Percentiles rank a stretch among this genome's conserved stretches.
Conservation (phyloP, 1,140 invertebrate species). For the Halotydeus destructor region DNA sequence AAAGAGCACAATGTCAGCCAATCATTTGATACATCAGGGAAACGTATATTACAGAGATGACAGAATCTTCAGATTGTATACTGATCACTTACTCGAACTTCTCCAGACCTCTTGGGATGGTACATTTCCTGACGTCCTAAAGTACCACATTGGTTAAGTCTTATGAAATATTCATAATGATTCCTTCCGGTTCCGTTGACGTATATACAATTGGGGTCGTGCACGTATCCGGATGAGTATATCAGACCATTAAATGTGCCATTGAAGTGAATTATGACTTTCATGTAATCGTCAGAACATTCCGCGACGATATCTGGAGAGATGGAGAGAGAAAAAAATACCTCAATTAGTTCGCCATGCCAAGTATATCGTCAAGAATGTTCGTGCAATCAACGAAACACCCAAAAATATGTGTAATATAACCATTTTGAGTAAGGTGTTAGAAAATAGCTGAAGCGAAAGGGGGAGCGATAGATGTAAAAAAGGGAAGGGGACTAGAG, state of each 20-base stretch:
- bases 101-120: conserved; percentile 13
- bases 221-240: conserved; percentile 78
- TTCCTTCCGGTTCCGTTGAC: conserved; percentile 74
- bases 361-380: neutral
- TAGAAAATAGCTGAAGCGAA: too few relatives aligned
- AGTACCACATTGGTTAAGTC: conserved; percentile 65
- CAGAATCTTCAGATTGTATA: neutral
- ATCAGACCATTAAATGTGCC: conserved; percentile 67
- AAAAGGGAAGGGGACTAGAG: too few relatives aligned
- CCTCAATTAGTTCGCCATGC: too few relatives aligned
- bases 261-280: conserved; percentile 72
- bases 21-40: conserved; percentile 3
- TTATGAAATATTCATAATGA: conserved; percentile 76
- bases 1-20: neutral
- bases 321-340: conserved; percentile 10
- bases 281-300: conserved; percentile 87
- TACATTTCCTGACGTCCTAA: conserved; percentile 45
- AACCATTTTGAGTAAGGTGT: too few relatives aligned
- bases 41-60: conserved; percentile 3
- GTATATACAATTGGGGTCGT: conserved; percentile 81
- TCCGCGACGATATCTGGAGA: conserved; percentile 72
- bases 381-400: neutral
- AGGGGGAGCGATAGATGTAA: too few relatives aligned
- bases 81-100: conserved; percentile 11
- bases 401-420: neutral